A percentile compares a stretch with the other conserved stretches of the same genome.
Conservation (phyloP, 2,113 vertebrate species). For the Mesembrinibis cayennensis region DNA sequence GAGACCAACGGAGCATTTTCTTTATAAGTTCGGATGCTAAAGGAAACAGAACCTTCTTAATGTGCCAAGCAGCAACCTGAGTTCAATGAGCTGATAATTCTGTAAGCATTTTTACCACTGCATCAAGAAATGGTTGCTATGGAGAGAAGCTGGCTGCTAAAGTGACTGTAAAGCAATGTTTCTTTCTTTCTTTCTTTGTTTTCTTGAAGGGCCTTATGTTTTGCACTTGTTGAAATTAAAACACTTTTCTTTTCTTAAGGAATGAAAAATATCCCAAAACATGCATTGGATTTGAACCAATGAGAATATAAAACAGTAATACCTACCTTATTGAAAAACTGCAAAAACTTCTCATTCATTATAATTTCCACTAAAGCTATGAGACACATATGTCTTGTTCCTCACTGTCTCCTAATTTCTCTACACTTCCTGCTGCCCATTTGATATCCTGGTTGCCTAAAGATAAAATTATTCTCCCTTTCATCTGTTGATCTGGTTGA, state of each 20-base stretch:
- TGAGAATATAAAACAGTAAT: background rate
- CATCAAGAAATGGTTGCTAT: background rate
- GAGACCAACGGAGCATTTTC: background rate
- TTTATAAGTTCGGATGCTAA: background rate
- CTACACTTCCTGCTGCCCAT: background rate
- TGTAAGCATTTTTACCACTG: background rate
- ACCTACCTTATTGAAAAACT: background rate
- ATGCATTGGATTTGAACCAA: background rate
- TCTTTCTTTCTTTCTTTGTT: background rate
- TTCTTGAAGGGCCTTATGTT: background rate
- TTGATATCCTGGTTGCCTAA: background rate
- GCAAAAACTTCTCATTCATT: background rate
- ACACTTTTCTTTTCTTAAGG: background rate
- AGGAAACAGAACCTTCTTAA: background rate
- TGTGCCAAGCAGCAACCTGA: background rate
- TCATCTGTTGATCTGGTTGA: background rate
- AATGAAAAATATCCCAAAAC: background rate
- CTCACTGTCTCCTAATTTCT: background rate
- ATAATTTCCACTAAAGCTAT: background rate
- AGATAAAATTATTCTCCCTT: background rate
- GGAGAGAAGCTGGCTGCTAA: background rate
- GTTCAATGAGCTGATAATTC: background rate
- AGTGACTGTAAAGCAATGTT: background rate
- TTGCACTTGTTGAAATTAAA: background rate
- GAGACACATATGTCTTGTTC: background rate